These are phyloP conservation scores for Hippocampus comes DNA, from an alignment of 2,113 vertebrate species.

Conservation along the genomic window DNA sequence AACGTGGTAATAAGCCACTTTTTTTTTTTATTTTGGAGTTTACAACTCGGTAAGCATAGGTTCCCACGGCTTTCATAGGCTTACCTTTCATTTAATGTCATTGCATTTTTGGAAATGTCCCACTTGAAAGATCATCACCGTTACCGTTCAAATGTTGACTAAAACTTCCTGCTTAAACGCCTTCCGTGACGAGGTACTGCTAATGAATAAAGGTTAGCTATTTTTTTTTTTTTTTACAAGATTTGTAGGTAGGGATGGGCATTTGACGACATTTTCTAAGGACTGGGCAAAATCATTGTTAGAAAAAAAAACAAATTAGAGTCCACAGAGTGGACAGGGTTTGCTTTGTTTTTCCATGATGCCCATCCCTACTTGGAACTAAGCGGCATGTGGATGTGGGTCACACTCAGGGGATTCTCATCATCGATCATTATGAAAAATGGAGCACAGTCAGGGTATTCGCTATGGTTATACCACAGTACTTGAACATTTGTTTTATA, in stretches of 20 bases:
- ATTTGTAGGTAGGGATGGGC: background rate
- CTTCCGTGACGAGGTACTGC: background rate
- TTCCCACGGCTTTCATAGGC: background rate
- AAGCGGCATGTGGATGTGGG: constrained; percentile 20
- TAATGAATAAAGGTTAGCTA: background rate
- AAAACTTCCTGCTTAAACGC: background rate
- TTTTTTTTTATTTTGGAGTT: background rate
- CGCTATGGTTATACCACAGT: constrained; percentile 21
- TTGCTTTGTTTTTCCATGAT: background rate
- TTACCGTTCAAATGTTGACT: background rate
- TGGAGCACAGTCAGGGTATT: constrained; percentile 34
- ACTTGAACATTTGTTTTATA: constrained; percentile 26
- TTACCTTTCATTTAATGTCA: background rate
- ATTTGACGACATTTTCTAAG: background rate
- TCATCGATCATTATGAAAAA: constrained; percentile 25
- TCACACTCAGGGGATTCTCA: constrained; percentile 52
- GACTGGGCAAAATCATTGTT: background rate
- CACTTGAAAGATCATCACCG: background rate
- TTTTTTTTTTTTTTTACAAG: background rate
- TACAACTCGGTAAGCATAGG: background rate
- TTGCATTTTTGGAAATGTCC: background rate
- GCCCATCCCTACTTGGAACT: background rate
- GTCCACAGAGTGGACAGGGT: background rate
- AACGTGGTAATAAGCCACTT: background rate
- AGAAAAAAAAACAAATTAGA: background rate